These are phyloP conservation scores for Cassiopea andromeda DNA, from an alignment of 30 jellyfish, hydroid and myxozoan species.

Conservation along the genomic window DNA sequence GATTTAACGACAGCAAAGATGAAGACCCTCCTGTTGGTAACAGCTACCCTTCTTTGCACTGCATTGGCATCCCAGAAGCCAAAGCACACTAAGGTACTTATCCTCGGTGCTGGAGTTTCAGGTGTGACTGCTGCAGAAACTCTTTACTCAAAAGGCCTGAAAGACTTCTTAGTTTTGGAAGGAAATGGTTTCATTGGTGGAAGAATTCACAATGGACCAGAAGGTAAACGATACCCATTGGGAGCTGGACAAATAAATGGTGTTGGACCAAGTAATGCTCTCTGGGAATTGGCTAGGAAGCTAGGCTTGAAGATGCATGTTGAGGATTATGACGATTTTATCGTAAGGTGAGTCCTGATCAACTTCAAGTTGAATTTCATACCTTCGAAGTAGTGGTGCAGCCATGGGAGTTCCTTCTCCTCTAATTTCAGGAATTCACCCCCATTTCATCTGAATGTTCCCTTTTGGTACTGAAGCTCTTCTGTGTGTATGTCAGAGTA, in stretches of 20 bases:
- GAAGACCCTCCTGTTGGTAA: background rate
- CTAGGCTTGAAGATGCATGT: constrained; percentile 37
- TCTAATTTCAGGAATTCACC: no score
- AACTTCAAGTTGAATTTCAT: background rate
- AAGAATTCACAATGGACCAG: constrained; percentile 47
- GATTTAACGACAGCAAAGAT: background rate
- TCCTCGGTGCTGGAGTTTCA: constrained; percentile 84
- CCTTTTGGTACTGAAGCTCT: no score
- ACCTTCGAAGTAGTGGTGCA: background rate
- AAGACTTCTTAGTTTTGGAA: constrained; percentile 70
- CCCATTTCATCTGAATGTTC: no score
- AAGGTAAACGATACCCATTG: constrained; percentile 38
- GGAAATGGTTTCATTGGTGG: constrained; percentile 76
- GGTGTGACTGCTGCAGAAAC: constrained; percentile 80
- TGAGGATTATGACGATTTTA: constrained; percentile 64
- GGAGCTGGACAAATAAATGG: constrained; percentile 72
- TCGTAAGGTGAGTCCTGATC: constrained; percentile 49
- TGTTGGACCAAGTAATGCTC: constrained; percentile 39
- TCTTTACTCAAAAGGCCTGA: constrained; percentile 42
- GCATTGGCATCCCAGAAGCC: constrained; percentile 10
- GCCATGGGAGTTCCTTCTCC: no score
- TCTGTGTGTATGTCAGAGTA: no score
- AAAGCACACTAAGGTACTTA: constrained; percentile 51
- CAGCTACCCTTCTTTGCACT: background rate
- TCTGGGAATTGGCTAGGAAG: constrained; percentile 62